phyloP scores from a whole-genome alignment of 2,888 invertebrate genomes.

The Hemaris fuciformis region DNA sequence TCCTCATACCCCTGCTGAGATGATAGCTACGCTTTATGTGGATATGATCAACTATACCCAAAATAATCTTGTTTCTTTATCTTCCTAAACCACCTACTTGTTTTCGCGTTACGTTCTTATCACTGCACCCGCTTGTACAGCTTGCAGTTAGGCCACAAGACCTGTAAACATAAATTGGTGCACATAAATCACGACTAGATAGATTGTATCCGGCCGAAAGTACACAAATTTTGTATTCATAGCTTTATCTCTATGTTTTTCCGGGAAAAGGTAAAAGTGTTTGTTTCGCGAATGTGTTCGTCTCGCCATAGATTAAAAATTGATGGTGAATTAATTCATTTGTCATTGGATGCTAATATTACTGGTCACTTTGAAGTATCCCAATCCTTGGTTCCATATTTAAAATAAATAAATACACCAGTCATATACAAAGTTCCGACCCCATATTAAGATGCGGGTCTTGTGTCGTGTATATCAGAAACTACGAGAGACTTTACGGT shows the following conservation, averaged over 20 bases:
- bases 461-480: too few species aligned
- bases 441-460: too few species aligned
- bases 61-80: too few species aligned
- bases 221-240: slow-evolving; percentile 7
- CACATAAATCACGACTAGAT: not conserved
- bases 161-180: not conserved
- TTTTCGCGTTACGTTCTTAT: not conserved
- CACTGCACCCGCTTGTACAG: not conserved
- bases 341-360: not conserved
- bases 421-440: too few species aligned
- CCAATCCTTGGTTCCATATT: too few species aligned
- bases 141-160: not conserved
- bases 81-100: too few species aligned
- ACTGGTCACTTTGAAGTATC: too few species aligned
- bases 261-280: not conserved
- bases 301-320: not conserved
- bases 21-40: too few species aligned
- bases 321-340: not conserved
- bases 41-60: too few species aligned
- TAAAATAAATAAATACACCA: too few species aligned
- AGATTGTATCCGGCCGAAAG: not conserved
- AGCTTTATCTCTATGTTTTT: not conserved
- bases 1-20: too few species aligned
- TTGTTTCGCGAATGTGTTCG: not conserved
- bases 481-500: too few species aligned